Conservation (phyloP, 2,888 invertebrate species). For the Melieria omissa region DNA sequence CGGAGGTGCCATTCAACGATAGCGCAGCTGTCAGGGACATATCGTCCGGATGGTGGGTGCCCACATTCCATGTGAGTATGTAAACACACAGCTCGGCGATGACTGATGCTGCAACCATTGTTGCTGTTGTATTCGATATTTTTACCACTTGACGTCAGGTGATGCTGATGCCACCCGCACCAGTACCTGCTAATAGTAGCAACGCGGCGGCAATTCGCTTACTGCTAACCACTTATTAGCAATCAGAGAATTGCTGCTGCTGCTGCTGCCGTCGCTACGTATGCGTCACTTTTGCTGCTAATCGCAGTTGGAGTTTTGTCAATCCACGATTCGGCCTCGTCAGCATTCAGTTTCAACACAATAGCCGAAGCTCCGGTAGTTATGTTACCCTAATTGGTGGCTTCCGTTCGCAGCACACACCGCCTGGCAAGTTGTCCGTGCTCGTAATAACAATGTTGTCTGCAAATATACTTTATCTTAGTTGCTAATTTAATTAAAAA, state of each 20-base stretch:
- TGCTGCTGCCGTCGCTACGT: conserved; percentile 14
- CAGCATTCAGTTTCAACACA: conserved; percentile 5
- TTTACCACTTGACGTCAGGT: conserved; percentile 11
- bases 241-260: not conserved
- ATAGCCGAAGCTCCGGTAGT: too few species aligned
- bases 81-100: conserved; percentile 70
- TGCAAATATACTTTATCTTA: not conserved
- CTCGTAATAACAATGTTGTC: too few species aligned
- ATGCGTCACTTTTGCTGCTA: conserved; percentile 1
- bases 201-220: conserved; percentile 2
- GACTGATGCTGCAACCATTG: conserved; percentile 40
- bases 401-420: not conserved
- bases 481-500: conserved; percentile 1
- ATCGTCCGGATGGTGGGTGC: conserved; percentile 79
- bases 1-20: conserved; percentile 71
- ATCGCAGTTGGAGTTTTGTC: conserved; percentile 7
- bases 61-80: conserved; percentile 92
- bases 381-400: not conserved
- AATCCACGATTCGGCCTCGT: conserved; percentile 7
- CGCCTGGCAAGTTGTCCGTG: not conserved
- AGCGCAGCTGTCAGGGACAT: conserved; percentile 76
- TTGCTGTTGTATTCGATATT: not conserved
- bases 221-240: conserved; percentile 8
- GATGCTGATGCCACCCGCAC: not conserved
- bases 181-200: not conserved